Evolutionary conservation across 1,140 invertebrate species (phyloP), one percentile per base, ranked within the genome.

Genomic region (Dendrolimus kikuchii): DNA sequence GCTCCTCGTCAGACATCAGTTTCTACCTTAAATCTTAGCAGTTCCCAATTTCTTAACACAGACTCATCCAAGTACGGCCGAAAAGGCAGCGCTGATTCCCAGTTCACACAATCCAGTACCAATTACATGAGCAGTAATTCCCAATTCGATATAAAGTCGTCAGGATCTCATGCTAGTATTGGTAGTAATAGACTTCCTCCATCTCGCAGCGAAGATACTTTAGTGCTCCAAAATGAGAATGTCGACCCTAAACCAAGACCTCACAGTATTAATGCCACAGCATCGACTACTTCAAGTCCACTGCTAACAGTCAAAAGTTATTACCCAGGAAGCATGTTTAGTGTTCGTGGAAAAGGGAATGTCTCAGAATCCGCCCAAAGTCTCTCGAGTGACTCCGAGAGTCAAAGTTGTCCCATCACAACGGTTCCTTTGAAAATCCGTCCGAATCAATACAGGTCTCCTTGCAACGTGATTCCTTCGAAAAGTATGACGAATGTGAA

Each of bases 201-300:
- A 0, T 95, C 93, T 0, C 89, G 92, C 39, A 95, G 93, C 55
- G 94, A 95, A 71, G 94, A 95, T 63, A 93, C 91, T 0, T 67
- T 95, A 10, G 89, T 92, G 4, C 71, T 90, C 0, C 88, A 89
- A 57, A 88, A 91, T 67, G 89, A 91, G 62, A 68, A 77, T 57
- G 62, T 81, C 37, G 66, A 77, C 50, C 86, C 89, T 4, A 89
- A 89, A 53, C 88, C 89, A 0, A 86, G 88, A 60, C 89, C 87
- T 44, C 77, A 76, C 54, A 84, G 79, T 55, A 75, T 84, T 46
- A 85, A 71, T 68, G 71, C 90, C 0, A 92, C 90, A 38, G 82
- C 90, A 1, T 92, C 92, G 0, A 91, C 90, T 0, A 90, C 90
- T n/a, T 92, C 91, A 1, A 92, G 92, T 79, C 93, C 90, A 5